Evolutionary conservation across 2,113 vertebrate species (phyloP), one percentile per base, ranked within the genome.

Genomic region (Bungarus multicinctus): DNA sequence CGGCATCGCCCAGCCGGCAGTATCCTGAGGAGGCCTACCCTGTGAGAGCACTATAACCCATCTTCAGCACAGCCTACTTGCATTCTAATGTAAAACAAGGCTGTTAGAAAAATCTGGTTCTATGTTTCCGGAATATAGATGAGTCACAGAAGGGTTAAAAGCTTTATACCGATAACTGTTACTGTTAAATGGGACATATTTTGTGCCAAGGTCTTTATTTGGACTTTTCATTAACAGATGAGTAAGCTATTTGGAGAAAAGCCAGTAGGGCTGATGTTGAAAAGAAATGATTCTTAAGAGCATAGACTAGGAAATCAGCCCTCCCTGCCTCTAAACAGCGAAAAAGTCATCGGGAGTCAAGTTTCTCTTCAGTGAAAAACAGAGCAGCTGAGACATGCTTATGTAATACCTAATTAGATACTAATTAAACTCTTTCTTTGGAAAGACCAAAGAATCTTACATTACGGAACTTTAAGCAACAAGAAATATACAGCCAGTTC

Each of bases 191-290:
- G 94, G 94, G 96, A 90, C 93, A 50, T 0, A 0, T 92, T 95
- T 87, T 74, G 90, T 81, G 58, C 89, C 95, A 97, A 97, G 96
- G 95, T 95, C 95, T 95, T 96, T 97, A 96, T 94, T 87, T 96
- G 93, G 45, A 94, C 94, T 7, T 10, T 74, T 93, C 55, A 94
- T 91, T 97, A 97, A 97, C 93, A 97, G 95, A 95, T 95, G 93
- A 96, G 96, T 97, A 94, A 96, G 96, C 96, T 96, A 95, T 95
- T 95, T 97, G 96, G 96, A 92, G 43, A 57, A 88, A 50, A 89
- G 93, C 95, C 97, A 97, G 0, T 0, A 64, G 96, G 94, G 43
- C 85, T 87, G 12, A 92, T 90, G 91, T 0, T 90, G 93, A 50
- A 90, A 94, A 94, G 30, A 45, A 57, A 16, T 57, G 14, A 8